Percentiles rank a stretch among this genome's conserved stretches.
These are phyloP conservation scores for Diploscapter pachys DNA, from an alignment of 1,140 invertebrate species.

Conservation along the genomic window DNA sequence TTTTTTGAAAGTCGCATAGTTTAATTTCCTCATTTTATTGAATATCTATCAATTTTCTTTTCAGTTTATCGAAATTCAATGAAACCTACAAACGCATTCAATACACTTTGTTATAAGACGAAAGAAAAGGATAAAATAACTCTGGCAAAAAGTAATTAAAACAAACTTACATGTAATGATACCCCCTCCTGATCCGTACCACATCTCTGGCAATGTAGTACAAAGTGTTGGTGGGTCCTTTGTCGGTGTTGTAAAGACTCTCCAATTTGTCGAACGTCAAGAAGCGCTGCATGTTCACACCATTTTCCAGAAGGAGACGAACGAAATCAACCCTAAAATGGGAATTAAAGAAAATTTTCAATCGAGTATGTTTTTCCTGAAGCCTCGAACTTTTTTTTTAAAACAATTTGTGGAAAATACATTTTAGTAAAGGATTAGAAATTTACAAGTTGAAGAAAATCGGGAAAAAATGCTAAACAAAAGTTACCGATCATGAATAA, in stretches of 20 bases:
- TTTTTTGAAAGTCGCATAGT: slow-evolving; percentile 51
- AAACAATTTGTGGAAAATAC: too few relatives aligned
- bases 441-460: too few relatives aligned
- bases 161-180: slow-evolving; percentile 34
- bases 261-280: slow-evolving; percentile 88
- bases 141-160: not conserved
- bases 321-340: slow-evolving; percentile 79
- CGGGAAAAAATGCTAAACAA: too few relatives aligned
- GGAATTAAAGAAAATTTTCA: too few relatives aligned
- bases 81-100: slow-evolving; percentile 7
- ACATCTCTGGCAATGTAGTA: slow-evolving; percentile 50
- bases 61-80: not conserved
- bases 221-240: slow-evolving; percentile 61
- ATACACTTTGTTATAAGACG: not conserved
- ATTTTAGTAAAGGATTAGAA: too few relatives aligned
- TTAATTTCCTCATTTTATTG: too few relatives aligned
- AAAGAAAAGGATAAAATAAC: not conserved
- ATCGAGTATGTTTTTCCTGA: too few relatives aligned
- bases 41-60: too few relatives aligned
- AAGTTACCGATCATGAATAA: slow-evolving; percentile 76
- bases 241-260: slow-evolving; percentile 83
- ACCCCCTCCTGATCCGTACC: slow-evolving; percentile 37
- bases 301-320: slow-evolving; percentile 83
- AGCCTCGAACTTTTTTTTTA: too few relatives aligned
- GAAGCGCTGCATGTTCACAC: slow-evolving; percentile 96